phyloP scores from a whole-genome alignment of 35 echinoderm and acorn worm species.

The Lytechinus variegatus region DNA sequence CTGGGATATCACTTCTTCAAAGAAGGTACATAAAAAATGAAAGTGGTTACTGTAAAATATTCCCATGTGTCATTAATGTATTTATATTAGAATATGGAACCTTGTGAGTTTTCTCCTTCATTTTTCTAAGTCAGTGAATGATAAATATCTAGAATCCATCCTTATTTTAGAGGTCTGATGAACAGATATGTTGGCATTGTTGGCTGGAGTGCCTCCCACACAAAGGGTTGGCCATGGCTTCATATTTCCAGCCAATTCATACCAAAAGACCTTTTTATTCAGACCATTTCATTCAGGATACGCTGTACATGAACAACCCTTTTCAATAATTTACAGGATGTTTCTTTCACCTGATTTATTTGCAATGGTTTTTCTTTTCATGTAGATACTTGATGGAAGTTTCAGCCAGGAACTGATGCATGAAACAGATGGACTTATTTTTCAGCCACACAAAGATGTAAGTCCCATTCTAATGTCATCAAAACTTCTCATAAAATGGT shows the following conservation, averaged over 20 bases:
- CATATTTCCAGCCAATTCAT: not conserved
- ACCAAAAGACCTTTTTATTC: not conserved
- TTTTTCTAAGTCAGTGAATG: not conserved
- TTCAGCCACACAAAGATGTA: slow-evolving; percentile 93
- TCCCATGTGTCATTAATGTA: too few species aligned
- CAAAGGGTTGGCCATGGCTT: not conserved
- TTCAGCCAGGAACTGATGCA: slow-evolving; percentile 80
- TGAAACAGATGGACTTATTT: slow-evolving; percentile 94
- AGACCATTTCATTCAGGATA: too few species aligned
- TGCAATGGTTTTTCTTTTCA: not conserved
- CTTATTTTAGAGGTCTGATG: too few species aligned
- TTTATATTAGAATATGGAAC: too few species aligned
- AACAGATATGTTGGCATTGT: not conserved
- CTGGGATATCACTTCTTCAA: slow-evolving; percentile 89
- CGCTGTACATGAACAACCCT: too few species aligned
- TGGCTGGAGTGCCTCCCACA: not conserved
- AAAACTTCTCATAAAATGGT: too few species aligned
- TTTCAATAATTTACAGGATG: too few species aligned
- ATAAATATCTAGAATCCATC: not conserved
- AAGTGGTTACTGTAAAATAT: too few species aligned
- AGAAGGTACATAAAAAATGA: slow-evolving; percentile 51
- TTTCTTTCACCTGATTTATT: not conserved
- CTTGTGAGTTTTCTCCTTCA: too few species aligned
- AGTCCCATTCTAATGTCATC: slow-evolving; percentile 7
- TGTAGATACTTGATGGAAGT: slow-evolving; percentile 83